Base-by-base conservation (phyloP, 1,140 invertebrate species). In the Penaeus japonicus region DNA sequence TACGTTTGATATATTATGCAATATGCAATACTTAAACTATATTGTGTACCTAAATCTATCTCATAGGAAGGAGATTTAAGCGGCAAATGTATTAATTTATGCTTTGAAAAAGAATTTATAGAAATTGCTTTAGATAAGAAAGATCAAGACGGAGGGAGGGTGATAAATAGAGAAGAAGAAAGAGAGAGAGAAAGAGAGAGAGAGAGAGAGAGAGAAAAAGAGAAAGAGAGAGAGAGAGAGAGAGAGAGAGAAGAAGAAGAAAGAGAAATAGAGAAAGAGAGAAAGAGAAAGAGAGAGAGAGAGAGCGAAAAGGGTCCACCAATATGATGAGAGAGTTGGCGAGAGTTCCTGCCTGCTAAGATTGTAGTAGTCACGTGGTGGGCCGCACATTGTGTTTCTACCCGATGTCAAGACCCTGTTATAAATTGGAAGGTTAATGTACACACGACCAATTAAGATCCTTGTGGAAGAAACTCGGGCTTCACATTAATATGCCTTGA, bases 371-470 rank as follows among this genome's bases (percentile, higher is more conserved):
- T 73, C 70, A 73, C 27, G 35, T n/a, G 70, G 70, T 73, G 70
- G 70, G 30, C 39, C 78, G 59, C 78, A 84, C 87, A 88, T 83
- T 88, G 87, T 88, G 80, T 88, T 88, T 78, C 87, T 18, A 30
- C 70, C 87, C 65, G 80, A 83, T 65, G 87, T 88, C 87, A 88
- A 88, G 70, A 35, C 65, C 10, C 47, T 75, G 80, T 83, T 83
- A 88, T 88, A 88, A 88, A 88, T 88, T 82, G 65, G 87, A 65
- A 88, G 87, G 87, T 88, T 88, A 88, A 88, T 88, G 87, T 88
- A 83, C 80, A 59, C 87, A 55, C 62, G 78, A 84, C 80, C 87
- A 88, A 88, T 88, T 88, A 88, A 88, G 83, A 88, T 65, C 32
- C 47, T 22, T 65, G 80, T 59, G 87, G 80, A 77, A 78, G 87